These are phyloP conservation scores for Proterorhinus semilunaris DNA, from an alignment of 2,113 vertebrate genomes.

Conservation along the genomic window DNA sequence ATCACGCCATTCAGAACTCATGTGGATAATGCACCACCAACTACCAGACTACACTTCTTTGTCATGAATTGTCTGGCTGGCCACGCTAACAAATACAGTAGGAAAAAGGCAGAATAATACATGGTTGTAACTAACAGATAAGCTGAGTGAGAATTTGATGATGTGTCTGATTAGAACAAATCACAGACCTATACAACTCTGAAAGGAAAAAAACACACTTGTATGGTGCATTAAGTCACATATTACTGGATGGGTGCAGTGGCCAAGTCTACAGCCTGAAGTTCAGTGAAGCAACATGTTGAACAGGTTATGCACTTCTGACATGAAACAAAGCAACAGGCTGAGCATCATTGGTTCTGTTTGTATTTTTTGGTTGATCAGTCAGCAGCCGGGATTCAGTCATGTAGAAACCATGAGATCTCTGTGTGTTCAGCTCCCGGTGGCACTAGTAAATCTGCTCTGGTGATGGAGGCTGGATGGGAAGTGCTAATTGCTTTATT, in stretches of 20 bases:
- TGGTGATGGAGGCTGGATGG: slow-evolving; percentile 44
- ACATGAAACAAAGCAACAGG: slow-evolving; percentile 26
- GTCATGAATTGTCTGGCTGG: too few relatives aligned
- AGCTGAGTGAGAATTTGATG: too few relatives aligned
- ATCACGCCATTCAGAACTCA: too few relatives aligned
- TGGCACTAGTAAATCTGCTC: slow-evolving; percentile 62
- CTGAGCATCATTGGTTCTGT: slow-evolving; percentile 3
- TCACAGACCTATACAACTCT: background rate
- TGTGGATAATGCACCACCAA: too few relatives aligned
- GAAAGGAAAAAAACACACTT: background rate
- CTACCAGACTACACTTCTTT: too few relatives aligned
- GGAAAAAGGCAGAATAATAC: too few relatives aligned
- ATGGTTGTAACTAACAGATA: too few relatives aligned
- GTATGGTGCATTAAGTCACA: slow-evolving; percentile 6
- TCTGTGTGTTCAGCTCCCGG: slow-evolving; percentile 36
- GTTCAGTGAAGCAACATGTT: slow-evolving; percentile 12
- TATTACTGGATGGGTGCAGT: slow-evolving; percentile 8
- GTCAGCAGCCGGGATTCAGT: slow-evolving; percentile 26
- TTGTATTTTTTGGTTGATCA: slow-evolving; percentile 6
- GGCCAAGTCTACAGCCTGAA: slow-evolving; percentile 7
- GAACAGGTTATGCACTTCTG: slow-evolving; percentile 43
- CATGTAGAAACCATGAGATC: slow-evolving; percentile 57
- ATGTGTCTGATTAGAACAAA: background rate
- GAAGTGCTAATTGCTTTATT: slow-evolving; percentile 76
- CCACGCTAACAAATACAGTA: too few relatives aligned